Conservation (phyloP, 2,888 invertebrate species). For the Hirtodrosophila histrioides region DNA sequence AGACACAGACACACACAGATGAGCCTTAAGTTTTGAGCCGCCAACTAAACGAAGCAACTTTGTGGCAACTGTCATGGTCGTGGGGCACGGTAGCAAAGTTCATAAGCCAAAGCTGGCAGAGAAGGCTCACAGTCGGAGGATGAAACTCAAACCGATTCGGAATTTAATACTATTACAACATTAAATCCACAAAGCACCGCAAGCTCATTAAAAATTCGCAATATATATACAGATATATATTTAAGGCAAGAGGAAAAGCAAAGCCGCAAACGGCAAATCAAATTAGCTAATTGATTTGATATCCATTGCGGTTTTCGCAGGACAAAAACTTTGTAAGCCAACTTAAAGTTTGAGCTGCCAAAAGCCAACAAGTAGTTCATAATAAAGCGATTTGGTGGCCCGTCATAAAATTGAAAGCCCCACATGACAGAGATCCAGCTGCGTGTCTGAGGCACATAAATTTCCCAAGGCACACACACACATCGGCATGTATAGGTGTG, state of each 20-base stretch:
- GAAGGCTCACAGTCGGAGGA: neutral
- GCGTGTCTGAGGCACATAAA: conserved; percentile 48
- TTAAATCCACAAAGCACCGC: conserved; percentile 19
- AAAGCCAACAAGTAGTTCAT: conserved; percentile 80
- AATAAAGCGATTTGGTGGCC: conserved; percentile 71
- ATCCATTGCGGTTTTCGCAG: conserved; percentile 52
- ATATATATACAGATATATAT: neutral
- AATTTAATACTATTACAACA: conserved; percentile 20
- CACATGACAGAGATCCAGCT: conserved; percentile 21
- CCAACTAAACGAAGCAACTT: conserved; percentile 32
- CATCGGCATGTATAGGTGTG: neutral
- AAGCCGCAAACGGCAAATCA: conserved; percentile 47
- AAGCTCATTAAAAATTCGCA: conserved; percentile 44
- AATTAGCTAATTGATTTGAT: conserved; percentile 64
- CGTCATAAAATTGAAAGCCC: conserved; percentile 53
- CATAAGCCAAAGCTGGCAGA: conserved; percentile 37
- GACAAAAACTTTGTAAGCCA: conserved; percentile 29
- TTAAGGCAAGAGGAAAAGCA: too few species aligned
- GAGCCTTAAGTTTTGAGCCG: conserved; percentile 49
- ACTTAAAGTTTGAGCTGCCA: conserved; percentile 55
- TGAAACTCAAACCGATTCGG: conserved; percentile 13
- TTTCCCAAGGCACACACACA: conserved; percentile 12
- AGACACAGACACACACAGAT: conserved; percentile 23
- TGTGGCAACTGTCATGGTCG: conserved; percentile 40
- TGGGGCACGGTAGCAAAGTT: conserved; percentile 23